A percentile compares a stretch with the other conserved stretches of the same genome.
Evolutionary conservation across 2,888 invertebrate species (phyloP).

Genomic region (Drosophila ochracea): DNA sequence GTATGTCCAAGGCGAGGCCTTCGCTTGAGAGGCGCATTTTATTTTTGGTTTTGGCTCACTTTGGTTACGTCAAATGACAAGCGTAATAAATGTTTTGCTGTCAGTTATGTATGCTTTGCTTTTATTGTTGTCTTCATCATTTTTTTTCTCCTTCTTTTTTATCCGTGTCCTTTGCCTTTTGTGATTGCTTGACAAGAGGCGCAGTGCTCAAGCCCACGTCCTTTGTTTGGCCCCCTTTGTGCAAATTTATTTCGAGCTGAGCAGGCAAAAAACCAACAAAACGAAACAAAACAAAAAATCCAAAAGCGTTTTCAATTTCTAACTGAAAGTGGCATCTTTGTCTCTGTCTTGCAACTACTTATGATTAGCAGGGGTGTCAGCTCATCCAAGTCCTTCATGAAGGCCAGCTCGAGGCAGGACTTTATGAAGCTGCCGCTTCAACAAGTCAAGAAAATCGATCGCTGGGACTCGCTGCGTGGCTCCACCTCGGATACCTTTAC

Average conservation of each 20-base stretch:
- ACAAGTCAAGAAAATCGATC: conserved; percentile 89
- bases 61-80: conserved; percentile 75
- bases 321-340: conserved; percentile 5
- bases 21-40: conserved; percentile 51
- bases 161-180: conserved; percentile 64
- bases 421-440: conserved; percentile 88
- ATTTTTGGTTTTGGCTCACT: conserved; percentile 18
- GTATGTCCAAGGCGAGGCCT: conserved; percentile 27
- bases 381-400: conserved; percentile 95
- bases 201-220: conserved; percentile 46
- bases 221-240: conserved; percentile 63
- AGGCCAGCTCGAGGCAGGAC: conserved; percentile 94
- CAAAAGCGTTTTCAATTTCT: conserved; percentile 37
- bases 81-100: conserved; percentile 82
- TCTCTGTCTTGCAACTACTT: conserved; percentile 21
- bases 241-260: conserved; percentile 53
- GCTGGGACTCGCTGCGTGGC: conserved; percentile 89
- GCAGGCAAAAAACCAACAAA: conserved; percentile 36
- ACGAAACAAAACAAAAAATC: neutral
- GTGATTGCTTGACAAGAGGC: conserved; percentile 55
- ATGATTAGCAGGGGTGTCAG: conserved; percentile 87
- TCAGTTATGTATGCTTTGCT: conserved; percentile 57
- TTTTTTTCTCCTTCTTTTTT: conserved; percentile 54
- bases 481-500: conserved; percentile 93
- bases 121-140: conserved; percentile 64